Evolutionary conservation across 2,797 vertebrate genomes (phyloP).

Genomic region (Eurystomus glaucurus): DNA sequence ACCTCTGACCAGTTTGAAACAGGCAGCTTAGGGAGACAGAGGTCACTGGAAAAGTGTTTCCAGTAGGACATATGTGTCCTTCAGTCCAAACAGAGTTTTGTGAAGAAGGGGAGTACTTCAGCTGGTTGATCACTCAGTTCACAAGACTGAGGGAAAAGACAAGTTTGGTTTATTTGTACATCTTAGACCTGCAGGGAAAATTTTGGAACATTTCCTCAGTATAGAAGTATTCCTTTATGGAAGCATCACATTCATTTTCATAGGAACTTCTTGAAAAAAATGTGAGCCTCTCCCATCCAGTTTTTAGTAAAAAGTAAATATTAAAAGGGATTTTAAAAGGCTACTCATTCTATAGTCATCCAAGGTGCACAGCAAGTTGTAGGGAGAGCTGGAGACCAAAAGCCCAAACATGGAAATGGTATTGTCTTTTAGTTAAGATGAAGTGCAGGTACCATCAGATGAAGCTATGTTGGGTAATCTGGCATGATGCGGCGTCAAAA

Average conservation of each 20-base stretch:
- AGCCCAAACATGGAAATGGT: constrained; percentile 23
- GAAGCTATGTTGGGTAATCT: constrained; percentile 8
- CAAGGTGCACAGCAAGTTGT: background rate
- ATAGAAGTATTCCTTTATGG: background rate
- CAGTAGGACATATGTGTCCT: background rate
- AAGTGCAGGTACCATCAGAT: constrained; percentile 3
- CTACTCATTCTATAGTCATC: background rate
- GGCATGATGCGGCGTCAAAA: background rate
- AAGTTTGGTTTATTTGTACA: background rate
- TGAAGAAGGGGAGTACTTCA: background rate
- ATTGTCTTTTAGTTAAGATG: background rate
- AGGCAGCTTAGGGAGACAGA: background rate
- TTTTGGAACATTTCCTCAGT: background rate
- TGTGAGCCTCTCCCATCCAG: background rate
- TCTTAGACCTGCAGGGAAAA: background rate
- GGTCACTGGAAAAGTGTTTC: background rate
- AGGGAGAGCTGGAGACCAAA: background rate
- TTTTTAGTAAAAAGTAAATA: background rate
- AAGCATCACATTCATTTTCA: background rate
- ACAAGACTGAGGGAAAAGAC: background rate
- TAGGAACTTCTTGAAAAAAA: background rate
- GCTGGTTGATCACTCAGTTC: background rate
- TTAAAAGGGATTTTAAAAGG: background rate
- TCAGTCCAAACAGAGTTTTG: background rate
- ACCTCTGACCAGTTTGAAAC: background rate